phyloP scores from a whole-genome alignment of 2,888 invertebrate species.

The Limenitis arthemis region DNA sequence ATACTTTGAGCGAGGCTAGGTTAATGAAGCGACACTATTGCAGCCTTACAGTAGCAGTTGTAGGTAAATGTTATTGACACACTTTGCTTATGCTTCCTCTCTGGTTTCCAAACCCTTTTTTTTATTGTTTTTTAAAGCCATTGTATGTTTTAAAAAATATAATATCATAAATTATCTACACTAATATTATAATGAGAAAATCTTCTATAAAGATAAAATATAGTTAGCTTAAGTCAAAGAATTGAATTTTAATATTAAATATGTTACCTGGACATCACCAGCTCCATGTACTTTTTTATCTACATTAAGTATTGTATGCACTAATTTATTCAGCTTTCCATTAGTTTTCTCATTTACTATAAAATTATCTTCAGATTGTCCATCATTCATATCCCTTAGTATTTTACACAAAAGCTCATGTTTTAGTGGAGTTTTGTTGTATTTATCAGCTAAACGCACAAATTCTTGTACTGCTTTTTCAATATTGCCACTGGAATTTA shows the following conservation, averaged over 20 bases:
- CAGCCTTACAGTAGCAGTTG: too few relatives aligned
- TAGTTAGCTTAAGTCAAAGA: too few relatives aligned
- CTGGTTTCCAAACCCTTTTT: too few relatives aligned
- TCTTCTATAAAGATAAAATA: too few relatives aligned
- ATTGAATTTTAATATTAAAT: background rate
- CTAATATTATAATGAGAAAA: too few relatives aligned
- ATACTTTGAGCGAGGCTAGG: too few relatives aligned
- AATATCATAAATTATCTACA: too few relatives aligned
- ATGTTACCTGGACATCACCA: constrained; percentile 52
- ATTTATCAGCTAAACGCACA: constrained; percentile 53
- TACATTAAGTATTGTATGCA: constrained; percentile 41
- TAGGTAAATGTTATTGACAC: too few relatives aligned
- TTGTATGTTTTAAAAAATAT: too few relatives aligned
- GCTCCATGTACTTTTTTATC: constrained; percentile 51
- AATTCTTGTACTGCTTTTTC: constrained; percentile 71
- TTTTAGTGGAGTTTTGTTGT: constrained; percentile 75
- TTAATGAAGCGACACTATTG: too few relatives aligned
- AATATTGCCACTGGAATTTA: constrained; percentile 49
- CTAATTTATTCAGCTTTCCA: constrained; percentile 40
- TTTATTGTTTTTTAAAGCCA: too few relatives aligned
- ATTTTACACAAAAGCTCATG: constrained; percentile 71
- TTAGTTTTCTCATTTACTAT: constrained; percentile 40
- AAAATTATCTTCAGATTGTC: constrained; percentile 45
- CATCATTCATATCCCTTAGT: constrained; percentile 44
- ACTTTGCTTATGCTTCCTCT: too few relatives aligned